Base-by-base conservation (phyloP, 2,888 invertebrate genomes). In the Galerucella nymphaeae region DNA sequence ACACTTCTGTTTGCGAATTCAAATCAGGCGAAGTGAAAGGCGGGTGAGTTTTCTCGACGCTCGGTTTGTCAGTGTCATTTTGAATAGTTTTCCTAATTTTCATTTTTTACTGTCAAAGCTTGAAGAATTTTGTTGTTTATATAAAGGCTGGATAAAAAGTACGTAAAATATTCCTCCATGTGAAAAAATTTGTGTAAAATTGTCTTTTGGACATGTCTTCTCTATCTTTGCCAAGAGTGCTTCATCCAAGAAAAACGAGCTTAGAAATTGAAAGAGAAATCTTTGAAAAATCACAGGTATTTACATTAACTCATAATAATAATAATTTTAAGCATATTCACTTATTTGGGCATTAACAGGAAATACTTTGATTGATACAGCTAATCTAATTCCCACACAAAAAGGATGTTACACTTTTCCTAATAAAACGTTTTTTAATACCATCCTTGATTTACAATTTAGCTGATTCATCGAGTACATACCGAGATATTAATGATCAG, bases 241-340 rank as follows among this genome's bases (percentile, higher is more conserved):
- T 93, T 75, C 93, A 93, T 84, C 91, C 91, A 79, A 90, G 93
- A 84, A 93, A 93, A 88, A 92, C 93, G 77, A 93, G 92, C 84
- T 86, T 93, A 84, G 93, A 94, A 84, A 89, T 92, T 78, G 94
- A 94, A 86, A 89, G 93, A 70, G 95, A 95, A 86, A 92, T 93
- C 82, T 95, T 95, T 85, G 95, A 95, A 87, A 94, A 93, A 86
- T 91, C 91, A 83, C 94, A 94, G 92, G 94, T 94, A 87, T 66
- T 76, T 74, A 63, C 66, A 42, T 45, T 23, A n/a, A n/a, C n/a
- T 42, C 38, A 2, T 42, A 16, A 20, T 16, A 38, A 58, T 11
- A 48, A 61, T 50, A 61, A 14, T 55, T 20, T 61, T 30, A 62
- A 8, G 42, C 16, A 48, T 20, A 62, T 30, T 41, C 38, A 45